A percentile compares a stretch with the other conserved stretches of the same genome.
phyloP scores from a whole-genome alignment of 2,113 vertebrate species.

The Phylloscopus trochiloides region DNA sequence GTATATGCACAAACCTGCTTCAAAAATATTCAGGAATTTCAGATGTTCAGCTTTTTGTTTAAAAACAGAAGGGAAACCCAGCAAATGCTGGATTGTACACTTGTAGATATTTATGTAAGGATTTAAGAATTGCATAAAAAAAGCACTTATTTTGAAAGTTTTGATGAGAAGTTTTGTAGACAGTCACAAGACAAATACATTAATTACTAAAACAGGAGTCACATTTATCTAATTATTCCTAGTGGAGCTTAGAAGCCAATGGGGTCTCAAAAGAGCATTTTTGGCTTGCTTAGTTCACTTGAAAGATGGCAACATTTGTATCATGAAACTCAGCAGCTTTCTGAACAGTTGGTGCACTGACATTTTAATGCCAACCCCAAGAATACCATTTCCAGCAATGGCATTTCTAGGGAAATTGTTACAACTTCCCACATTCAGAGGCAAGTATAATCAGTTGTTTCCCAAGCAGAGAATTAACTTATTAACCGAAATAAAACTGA shows the following conservation, averaged over 20 bases:
- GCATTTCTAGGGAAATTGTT: background rate
- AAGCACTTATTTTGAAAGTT: background rate
- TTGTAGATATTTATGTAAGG: background rate
- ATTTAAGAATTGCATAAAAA: background rate
- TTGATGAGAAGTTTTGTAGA: background rate
- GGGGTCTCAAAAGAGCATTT: background rate
- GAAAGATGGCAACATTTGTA: background rate
- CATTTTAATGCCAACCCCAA: conserved; percentile 22
- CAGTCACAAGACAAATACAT: background rate
- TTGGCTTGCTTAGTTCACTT: background rate
- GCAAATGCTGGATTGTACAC: background rate
- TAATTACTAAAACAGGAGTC: background rate
- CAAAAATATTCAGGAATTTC: background rate
- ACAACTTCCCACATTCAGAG: background rate
- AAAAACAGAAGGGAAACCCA: background rate
- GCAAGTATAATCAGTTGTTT: background rate
- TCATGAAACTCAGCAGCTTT: background rate
- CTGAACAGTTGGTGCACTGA: conserved; percentile 17
- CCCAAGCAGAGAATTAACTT: background rate
- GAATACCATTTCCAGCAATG: background rate
- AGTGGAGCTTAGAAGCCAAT: background rate
- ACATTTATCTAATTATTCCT: background rate
- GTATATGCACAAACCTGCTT: background rate
- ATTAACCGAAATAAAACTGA: background rate
- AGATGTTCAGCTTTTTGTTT: background rate